Evolutionary conservation across 2,797 vertebrate genomes (phyloP).

Genomic region (Lithobates pipiens): DNA sequence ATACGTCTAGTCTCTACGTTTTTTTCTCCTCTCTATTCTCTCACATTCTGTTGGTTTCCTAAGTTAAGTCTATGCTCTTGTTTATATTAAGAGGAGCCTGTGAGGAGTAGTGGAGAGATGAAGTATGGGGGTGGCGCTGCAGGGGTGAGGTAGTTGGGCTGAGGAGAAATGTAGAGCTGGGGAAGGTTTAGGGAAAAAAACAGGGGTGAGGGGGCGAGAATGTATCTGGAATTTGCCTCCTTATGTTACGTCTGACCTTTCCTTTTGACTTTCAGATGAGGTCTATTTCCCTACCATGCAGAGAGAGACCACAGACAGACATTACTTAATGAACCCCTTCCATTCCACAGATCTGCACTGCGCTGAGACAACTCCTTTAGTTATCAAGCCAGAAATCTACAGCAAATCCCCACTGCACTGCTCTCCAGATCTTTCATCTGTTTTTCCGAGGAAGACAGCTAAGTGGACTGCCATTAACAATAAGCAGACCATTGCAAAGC

Average conservation of each 20-base stretch:
- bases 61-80: slow-evolving; percentile 72
- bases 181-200: slow-evolving; percentile 29
- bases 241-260: slow-evolving; percentile 57
- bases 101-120: slow-evolving; percentile 11
- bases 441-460: not conserved
- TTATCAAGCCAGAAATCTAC: not conserved
- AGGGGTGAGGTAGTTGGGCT: slow-evolving; percentile 15
- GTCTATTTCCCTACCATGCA: slow-evolving; percentile 45
- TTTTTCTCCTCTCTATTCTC: not conserved
- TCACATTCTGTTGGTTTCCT: slow-evolving; percentile 62
- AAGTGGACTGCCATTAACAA: slow-evolving; percentile 11
- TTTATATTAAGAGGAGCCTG: slow-evolving; percentile 69
- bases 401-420: not conserved
- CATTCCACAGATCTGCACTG: slow-evolving; percentile 15
- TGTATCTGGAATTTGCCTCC: slow-evolving; percentile 59
- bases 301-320: slow-evolving; percentile 42
- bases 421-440: not conserved
- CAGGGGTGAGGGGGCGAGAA: slow-evolving; percentile 50
- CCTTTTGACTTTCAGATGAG: slow-evolving; percentile 41
- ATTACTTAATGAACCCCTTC: slow-evolving; percentile 20
- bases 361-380: not conserved
- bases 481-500: not conserved
- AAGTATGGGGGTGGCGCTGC: slow-evolving; percentile 1
- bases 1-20: not conserved
- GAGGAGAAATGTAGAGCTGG: slow-evolving; percentile 8